A percentile compares a stretch with the other conserved stretches of the same genome.
These are phyloP conservation scores for Clamator glandarius DNA, from an alignment of 2,797 vertebrate genomes.

Conservation along the genomic window DNA sequence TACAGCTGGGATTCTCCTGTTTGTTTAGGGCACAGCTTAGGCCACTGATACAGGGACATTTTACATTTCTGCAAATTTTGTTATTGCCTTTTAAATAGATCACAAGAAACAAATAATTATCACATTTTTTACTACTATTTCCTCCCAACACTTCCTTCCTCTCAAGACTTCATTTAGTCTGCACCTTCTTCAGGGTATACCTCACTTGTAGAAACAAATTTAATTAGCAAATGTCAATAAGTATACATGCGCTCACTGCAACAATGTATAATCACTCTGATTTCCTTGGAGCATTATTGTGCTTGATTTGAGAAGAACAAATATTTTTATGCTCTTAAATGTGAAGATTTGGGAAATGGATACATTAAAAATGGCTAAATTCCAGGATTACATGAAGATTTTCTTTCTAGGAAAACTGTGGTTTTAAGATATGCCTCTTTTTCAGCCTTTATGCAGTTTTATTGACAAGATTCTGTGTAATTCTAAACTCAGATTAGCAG, in stretches of 20 bases:
- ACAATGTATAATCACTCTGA: background rate
- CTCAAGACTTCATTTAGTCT: background rate
- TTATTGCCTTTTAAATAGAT: background rate
- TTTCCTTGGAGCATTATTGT: background rate
- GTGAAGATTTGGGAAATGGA: background rate
- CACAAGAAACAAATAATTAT: background rate
- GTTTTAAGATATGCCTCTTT: background rate
- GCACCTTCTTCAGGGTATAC: constrained; percentile 14
- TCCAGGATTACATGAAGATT: background rate
- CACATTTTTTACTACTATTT: background rate
- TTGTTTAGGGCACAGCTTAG: background rate
- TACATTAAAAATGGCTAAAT: background rate
- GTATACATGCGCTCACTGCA: background rate
- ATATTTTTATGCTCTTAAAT: background rate
- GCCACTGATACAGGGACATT: background rate
- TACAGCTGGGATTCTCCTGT: background rate
- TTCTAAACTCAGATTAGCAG: background rate
- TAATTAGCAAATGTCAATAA: constrained; percentile 55
- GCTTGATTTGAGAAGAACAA: background rate
- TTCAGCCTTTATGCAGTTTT: background rate
- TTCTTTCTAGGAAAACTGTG: background rate
- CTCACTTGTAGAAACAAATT: background rate
- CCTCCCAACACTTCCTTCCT: background rate
- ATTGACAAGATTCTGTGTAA: background rate
- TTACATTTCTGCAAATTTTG: background rate